These are phyloP conservation scores for Ailurus styani DNA, from an alignment of 2,113 vertebrate species.

Conservation along the genomic window DNA sequence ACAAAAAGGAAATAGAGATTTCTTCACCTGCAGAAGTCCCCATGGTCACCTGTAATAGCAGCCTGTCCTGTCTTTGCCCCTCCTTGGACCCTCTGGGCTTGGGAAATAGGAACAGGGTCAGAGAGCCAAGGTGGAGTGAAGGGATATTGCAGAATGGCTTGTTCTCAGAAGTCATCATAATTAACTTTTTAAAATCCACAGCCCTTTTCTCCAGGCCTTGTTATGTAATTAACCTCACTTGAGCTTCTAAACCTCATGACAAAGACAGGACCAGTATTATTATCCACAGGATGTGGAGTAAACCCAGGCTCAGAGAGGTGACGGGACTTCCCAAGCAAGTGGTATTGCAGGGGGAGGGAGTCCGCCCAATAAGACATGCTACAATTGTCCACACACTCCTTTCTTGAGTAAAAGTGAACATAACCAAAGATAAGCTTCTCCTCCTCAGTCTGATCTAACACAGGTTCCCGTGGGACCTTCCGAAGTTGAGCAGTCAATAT, in stretches of 20 bases:
- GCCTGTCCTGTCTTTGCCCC: not conserved
- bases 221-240: not conserved
- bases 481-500: not conserved
- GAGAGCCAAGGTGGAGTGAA: not conserved
- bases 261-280: not conserved
- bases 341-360: fast-evolving
- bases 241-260: not conserved
- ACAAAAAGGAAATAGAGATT: not conserved
- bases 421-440: not conserved
- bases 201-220: not conserved
- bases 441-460: not conserved
- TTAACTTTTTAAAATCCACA: not conserved
- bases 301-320: not conserved
- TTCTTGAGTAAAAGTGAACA: not conserved
- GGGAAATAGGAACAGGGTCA: not conserved
- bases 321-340: not conserved
- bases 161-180: not conserved
- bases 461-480: not conserved
- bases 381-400: not conserved
- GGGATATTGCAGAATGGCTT: not conserved
- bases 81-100: not conserved
- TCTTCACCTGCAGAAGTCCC: not conserved
- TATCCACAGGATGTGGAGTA: not conserved
- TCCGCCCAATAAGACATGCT: not conserved
- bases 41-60: not conserved